Evolutionary conservation across 2,113 vertebrate genomes (phyloP), one percentile per base, ranked within the genome.

Genomic region (Corvus hawaiiensis): DNA sequence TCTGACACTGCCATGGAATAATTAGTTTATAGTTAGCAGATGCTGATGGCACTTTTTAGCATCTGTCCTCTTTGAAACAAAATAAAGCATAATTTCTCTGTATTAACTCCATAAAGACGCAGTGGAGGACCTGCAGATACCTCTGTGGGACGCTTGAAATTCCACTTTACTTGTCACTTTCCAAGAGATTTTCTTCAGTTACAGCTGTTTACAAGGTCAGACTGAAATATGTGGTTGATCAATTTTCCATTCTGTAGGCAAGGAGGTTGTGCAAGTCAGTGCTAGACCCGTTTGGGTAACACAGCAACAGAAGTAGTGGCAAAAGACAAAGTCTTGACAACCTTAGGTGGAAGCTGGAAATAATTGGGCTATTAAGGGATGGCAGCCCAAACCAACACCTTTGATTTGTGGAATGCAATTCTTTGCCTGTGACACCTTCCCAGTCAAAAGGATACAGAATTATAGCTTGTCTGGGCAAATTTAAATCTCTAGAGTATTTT

Each of bases 281-380:
- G 16, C 52, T 33, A 46, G 8, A 24, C 24, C 32, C 28, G 24
- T 7, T 61, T 11, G 18, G 27, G n/a, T 27, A 64, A 63, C 19
- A 21, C 0, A 0, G 15, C 24, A 83, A 44, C 35, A 87, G 39
- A 32, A 67, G 33, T 1, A n/a, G 30, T 21, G 28, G 39, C n/a
- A 71, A 77, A 63, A 86, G 20, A 44, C 14, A 15, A 1, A 52
- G 8, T 24, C 48, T 74, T 61, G 59, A 73, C 16, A 78, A 66
- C 15, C 13, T 48, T 13, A 13, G 22, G 13, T 8, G 21, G 12
- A 63, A 85, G 44, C 39, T 67, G 66, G 48, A 75, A 91, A 81
- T 84, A 62, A 63, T 2, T 4, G 15, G 52, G 39, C 21, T 71
- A 1, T 49, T 49, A 89, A 46, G 20, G 41, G 20, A 39, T 44